phyloP scores from a whole-genome alignment of 1,140 invertebrate genomes.

The Lepeophtheirus salmonis region DNA sequence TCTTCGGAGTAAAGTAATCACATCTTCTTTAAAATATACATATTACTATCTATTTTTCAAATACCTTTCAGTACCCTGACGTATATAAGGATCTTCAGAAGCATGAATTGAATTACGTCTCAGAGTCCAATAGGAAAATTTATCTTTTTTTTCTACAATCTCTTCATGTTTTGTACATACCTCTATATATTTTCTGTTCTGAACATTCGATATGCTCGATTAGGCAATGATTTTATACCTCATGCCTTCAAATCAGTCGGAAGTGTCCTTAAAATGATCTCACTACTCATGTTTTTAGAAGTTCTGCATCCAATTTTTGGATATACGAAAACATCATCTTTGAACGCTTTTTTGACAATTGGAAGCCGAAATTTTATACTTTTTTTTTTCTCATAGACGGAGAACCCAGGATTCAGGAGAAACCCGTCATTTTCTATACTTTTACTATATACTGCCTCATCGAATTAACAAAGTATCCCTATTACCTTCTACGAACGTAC shows the following conservation, averaged over 20 bases:
- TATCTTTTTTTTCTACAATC: conserved; percentile 75
- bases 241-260: conserved; percentile 56
- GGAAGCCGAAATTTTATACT: conserved; percentile 55
- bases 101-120: conserved; percentile 57
- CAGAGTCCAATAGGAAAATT: conserved; percentile 51
- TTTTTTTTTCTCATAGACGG: conserved; percentile 59
- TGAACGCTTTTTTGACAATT: conserved; percentile 38
- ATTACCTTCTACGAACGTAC: conserved; percentile 61
- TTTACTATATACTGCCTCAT: conserved; percentile 58
- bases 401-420: conserved; percentile 63
- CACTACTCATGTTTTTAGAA: conserved; percentile 63
- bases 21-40: conserved; percentile 39
- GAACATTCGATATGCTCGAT: conserved; percentile 45
- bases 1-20: conserved; percentile 26
- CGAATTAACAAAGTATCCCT: conserved; percentile 72
- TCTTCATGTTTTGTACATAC: conserved; percentile 74
- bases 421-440: conserved; percentile 66
- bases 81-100: conserved; percentile 52
- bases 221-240: conserved; percentile 32
- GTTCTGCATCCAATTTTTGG: conserved; percentile 71
- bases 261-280: conserved; percentile 50
- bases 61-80: conserved; percentile 40
- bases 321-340: conserved; percentile 48
- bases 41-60: neutral
- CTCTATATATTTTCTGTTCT: conserved; percentile 55